phyloP scores from a whole-genome alignment of 2,888 invertebrate genomes.

The Cartodere bifasciata region DNA sequence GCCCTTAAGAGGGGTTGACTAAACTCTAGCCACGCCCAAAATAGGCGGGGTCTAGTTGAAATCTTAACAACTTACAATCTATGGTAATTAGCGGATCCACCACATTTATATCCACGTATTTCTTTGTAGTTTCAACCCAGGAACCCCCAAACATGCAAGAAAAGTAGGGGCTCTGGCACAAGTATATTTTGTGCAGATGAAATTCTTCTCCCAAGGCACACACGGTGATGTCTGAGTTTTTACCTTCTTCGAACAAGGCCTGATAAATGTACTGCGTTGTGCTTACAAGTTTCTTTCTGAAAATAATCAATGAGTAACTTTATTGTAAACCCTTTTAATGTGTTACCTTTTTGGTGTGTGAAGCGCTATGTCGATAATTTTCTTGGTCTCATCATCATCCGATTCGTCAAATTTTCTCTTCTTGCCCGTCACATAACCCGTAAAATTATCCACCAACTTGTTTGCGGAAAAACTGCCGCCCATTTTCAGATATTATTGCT shows the following conservation, averaged over 20 bases:
- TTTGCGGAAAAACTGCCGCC: slow-evolving; percentile 35
- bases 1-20: too few relatives aligned
- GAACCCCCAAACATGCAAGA: slow-evolving; percentile 69
- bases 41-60: too few relatives aligned
- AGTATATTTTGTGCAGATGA: slow-evolving; percentile 65
- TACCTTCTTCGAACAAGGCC: slow-evolving; percentile 60
- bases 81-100: slow-evolving; percentile 56
- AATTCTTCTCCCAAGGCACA: slow-evolving; percentile 58
- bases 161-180: slow-evolving; percentile 71
- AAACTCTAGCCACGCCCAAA: too few relatives aligned
- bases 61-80: slow-evolving; percentile 40
- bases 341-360: slow-evolving; percentile 48
- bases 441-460: slow-evolving; percentile 33
- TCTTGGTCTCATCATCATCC: slow-evolving; percentile 38
- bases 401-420: slow-evolving; percentile 45
- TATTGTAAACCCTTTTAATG: slow-evolving; percentile 1
- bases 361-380: slow-evolving; percentile 41
- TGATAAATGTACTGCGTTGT: slow-evolving; percentile 71
- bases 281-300: slow-evolving; percentile 51
- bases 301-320: slow-evolving; percentile 14
- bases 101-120: slow-evolving; percentile 53
- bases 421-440: slow-evolving; percentile 35
- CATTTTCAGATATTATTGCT: too few relatives aligned
- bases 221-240: slow-evolving; percentile 62
- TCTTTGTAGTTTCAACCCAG: slow-evolving; percentile 59